Evolutionary conservation across 2,797 vertebrate species (phyloP), one percentile per base, ranked within the genome.

Genomic region (Aplochiton taeniatus): DNA sequence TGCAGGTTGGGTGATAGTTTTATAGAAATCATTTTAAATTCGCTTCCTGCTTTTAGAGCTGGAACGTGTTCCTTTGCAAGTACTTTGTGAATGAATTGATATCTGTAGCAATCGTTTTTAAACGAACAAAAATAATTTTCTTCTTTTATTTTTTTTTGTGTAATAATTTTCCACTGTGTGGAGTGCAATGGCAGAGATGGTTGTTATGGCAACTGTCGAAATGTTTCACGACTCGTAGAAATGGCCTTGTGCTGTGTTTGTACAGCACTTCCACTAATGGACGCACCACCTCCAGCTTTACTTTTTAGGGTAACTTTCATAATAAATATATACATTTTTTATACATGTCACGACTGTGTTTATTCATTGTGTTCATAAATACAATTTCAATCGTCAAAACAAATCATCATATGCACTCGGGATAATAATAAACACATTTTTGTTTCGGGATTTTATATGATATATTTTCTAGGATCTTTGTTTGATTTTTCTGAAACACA

Each of bases 101-200:
- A 53, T 44, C 13, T 11, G 11, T 48, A 18, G 31, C 31, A 31
- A 6, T 31, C 31, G 6, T 31, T 31, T 31, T 31, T 31, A 31
- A 31, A 31, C 6, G 31, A 31, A 31, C 31, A 31, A 31, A 3
- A 31, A 31, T n/a, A n/a, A 6, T 6, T 31, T 2, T 31, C 6
- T 31, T 31, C 31, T 31, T 31, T 31, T 31, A 31, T 31, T 31
- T 31, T 31, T 31, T 8, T 52, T 8, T n/a, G 13, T n/a, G 13
- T 17, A 10, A 19, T 31, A 0, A 53, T 54, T 54, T 76, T 74
- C 76, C 77, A 79, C 80, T 63, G 63, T 76, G 78, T 82, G 80
- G 77, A 78, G 56, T 72, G 74, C 66, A 45, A 57, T 11, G 5
- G 13, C 53, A 9, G 41, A 54, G 46, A 11, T 20, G 52, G 59